Evolutionary conservation across 2,113 vertebrate species (phyloP).

Genomic region (Myrmophylax atrothorax): DNA sequence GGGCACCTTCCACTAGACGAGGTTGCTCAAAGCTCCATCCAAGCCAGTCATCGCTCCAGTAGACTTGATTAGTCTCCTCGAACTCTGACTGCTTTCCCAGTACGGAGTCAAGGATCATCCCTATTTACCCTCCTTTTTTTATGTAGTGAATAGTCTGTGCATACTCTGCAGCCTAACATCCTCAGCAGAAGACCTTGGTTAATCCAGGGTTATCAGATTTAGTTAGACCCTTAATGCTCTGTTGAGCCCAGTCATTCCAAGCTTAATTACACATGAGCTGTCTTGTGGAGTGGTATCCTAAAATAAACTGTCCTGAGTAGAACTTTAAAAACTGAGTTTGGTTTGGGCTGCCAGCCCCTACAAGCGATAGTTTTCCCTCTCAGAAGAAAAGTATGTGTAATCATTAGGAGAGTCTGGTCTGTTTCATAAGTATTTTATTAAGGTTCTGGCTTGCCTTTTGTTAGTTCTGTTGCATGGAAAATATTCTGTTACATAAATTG

Average conservation of each 20-base stretch:
- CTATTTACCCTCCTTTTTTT: background rate
- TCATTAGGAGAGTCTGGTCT: conserved; percentile 22
- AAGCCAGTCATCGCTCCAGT: background rate
- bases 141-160: background rate
- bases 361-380: background rate
- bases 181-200: conserved; percentile 20
- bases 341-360: background rate
- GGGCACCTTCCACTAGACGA: background rate
- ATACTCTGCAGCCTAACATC: background rate
- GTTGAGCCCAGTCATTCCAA: conserved; percentile 45
- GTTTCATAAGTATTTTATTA: conserved; percentile 56
- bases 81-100: background rate
- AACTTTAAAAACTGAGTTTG: background rate
- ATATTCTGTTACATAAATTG: conserved; percentile 35
- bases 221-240: conserved; percentile 37
- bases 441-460: conserved; percentile 37
- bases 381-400: conserved; percentile 39
- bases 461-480: conserved; percentile 43
- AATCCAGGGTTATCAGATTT: conserved; percentile 57
- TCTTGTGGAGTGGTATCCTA: conserved; percentile 1
- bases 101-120: background rate
- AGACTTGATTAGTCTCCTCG: background rate
- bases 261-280: conserved; percentile 47
- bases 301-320: conserved; percentile 42
- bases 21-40: background rate